Base-by-base conservation (phyloP, 64 coral and sea anemone species). In the Actinia tenebrosa region DNA sequence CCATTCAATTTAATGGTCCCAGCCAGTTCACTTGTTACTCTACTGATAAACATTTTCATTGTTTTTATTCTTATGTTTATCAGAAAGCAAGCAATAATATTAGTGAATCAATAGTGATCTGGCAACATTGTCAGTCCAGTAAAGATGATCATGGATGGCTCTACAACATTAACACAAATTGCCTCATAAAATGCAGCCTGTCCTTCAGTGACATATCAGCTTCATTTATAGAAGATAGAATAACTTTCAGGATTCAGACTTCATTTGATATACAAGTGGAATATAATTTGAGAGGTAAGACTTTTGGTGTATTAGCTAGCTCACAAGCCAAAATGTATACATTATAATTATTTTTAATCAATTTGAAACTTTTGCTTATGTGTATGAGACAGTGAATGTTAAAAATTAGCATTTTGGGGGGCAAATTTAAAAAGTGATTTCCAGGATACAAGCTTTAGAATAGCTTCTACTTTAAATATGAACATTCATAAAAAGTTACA, bases 231-330 rank as follows among this genome's bases (percentile, higher is more conserved):
- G 16, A 59, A 43, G 44, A 85, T 16, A n/a, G 5, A 26, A 42
- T 63, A 42, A 60, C 83, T 63, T 85, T 85, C 22, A 85, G 83
- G 27, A 85, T 85, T 59, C 83, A 85, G 43, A 64, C 83, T 16
- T 59, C 83, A 53, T 85, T 85, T 85, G 60, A 59, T n/a, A 14
- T 85, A 1, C 20, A 46, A 61, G 44, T 81, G 2, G 79, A 81
- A 81, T 22, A 53, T n/a, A 81, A 81, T 10, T 20, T 81, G 1
- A 81, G 16, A 81, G 79, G 79, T 81, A 81, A 8, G 45, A 18
- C 1, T 53, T 50, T 20, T 81, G 53, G 46, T 50, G 23, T 66
- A 37, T 37, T 37, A 37, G 30, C 30, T 37, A 37, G 30, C 30
- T 37, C 30, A 37, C 30, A 37, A 37, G 30, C 30, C 30, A 37